Evolutionary conservation across 2,888 invertebrate genomes (phyloP).

Genomic region (Macaria notata): DNA sequence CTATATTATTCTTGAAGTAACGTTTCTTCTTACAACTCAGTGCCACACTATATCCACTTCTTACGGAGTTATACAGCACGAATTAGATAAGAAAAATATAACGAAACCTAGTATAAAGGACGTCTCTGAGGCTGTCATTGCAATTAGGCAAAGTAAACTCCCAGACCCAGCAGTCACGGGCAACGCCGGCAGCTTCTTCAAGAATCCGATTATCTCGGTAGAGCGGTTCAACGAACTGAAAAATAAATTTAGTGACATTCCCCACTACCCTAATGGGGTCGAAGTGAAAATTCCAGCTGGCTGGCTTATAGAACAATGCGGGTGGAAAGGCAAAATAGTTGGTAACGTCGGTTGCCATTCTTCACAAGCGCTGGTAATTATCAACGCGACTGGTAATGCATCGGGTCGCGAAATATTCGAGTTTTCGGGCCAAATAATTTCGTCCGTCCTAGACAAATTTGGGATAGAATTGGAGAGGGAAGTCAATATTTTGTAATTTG

Average conservation of each 20-base stretch:
- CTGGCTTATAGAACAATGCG: conserved; percentile 29
- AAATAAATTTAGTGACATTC: conserved; percentile 12
- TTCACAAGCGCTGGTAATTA: conserved; percentile 28
- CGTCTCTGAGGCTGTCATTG: conserved; percentile 18
- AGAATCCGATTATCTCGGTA: conserved; percentile 20
- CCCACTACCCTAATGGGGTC: conserved; percentile 17
- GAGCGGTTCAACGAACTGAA: conserved; percentile 12
- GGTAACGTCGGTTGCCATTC: conserved; percentile 25
- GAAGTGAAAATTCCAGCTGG: conserved; percentile 27
- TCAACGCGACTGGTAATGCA: conserved; percentile 21
- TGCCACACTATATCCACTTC: conserved; percentile 10
- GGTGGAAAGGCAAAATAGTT: conserved; percentile 23
- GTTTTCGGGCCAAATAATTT: conserved; percentile 22
- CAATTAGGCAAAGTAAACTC: conserved; percentile 22
- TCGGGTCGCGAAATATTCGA: conserved; percentile 20
- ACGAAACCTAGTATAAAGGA: conserved; percentile 12
- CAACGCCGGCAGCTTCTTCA: conserved; percentile 31
- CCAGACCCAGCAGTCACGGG: conserved; percentile 25
- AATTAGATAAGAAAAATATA: conserved; percentile 6
- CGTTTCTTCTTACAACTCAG: conserved; percentile 13
- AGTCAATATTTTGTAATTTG: conserved; percentile 15
- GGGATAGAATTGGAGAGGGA: conserved; percentile 25
- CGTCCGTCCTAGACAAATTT: conserved; percentile 16
- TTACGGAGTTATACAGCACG: conserved; percentile 15
- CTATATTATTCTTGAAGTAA: conserved; percentile 20